Evolutionary conservation across 2,797 vertebrate genomes (phyloP).

Genomic region (Sciurus carolinensis): DNA sequence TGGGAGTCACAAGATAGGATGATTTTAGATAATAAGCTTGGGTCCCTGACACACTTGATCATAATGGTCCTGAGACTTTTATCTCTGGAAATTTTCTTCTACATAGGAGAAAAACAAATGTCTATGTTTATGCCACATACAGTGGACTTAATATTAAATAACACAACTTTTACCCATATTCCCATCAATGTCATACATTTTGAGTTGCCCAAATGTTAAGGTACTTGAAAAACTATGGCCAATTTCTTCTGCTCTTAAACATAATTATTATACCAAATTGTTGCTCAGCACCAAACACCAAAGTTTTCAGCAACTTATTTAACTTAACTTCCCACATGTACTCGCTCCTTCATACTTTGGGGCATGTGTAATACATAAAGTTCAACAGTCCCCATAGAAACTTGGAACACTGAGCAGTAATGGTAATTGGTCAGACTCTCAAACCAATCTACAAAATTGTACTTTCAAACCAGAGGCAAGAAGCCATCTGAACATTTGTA

Average conservation of each 20-base stretch:
- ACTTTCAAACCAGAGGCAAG: constrained; percentile 29
- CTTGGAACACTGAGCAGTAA: not conserved
- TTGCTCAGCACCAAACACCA: not conserved
- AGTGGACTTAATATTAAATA: not conserved
- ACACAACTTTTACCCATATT: not conserved
- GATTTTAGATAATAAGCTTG: not conserved
- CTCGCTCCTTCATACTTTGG: not conserved
- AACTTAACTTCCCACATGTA: not conserved
- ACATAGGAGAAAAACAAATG: not conserved
- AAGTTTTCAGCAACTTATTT: constrained; percentile 54
- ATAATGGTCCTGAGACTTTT: not conserved
- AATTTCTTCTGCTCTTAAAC: constrained; percentile 3
- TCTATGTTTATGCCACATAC: not conserved
- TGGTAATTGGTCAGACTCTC: not conserved
- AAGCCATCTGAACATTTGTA: not conserved
- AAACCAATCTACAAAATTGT: constrained; percentile 12
- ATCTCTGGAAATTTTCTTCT: not conserved
- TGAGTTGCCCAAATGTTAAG: not conserved
- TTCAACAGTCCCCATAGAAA: not conserved
- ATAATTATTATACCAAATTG: constrained; percentile 1
- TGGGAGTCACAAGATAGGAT: not conserved
- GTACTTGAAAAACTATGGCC: constrained; percentile 14
- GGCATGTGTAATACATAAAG: not conserved
- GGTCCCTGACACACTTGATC: not conserved
- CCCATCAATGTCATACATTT: not conserved